Evolutionary conservation across 2,888 invertebrate species (phyloP), one percentile per base, ranked within the genome.

Genomic region (Taphrorychus bicolor): DNA sequence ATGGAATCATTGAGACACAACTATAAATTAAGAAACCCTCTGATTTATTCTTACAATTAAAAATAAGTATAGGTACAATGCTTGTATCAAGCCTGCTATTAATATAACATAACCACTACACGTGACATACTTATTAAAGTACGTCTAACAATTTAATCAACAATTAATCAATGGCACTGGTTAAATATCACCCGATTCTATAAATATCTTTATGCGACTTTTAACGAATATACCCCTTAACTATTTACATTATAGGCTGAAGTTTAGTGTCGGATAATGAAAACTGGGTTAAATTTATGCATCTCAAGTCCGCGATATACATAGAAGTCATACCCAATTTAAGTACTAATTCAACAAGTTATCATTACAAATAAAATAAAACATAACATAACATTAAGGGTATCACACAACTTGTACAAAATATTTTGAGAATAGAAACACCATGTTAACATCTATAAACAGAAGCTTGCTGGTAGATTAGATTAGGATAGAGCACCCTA

Each of bases 171-270:
- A 82, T 82, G 82, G 82, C 82, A 82, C 82, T 82, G 82, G 81
- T 82, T 82, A 82, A 82, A 82, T 82, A 82, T 82, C 82, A 82
- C 82, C 82, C 82, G 82, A 82, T 82, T 82, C 82, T 82, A 82
- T 81, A 82, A 82, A 80, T 82, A 76, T 61, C 48, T 76, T 76
- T 70, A 69, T 73, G 80, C 81, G 77, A 79, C 80, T 48, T 52
- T 78, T 81, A 82, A 82, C 81, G 78, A 76, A 75, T 78, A 74
- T 75, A 65, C 51, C 24, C 75, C 73, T 76, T 76, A 77, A 76
- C 74, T 78, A 77, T 77, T 75, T 77, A 78, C 76, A 77, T 66
- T 75, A n/a, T n/a, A 74, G 71, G 69, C 71, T 70, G 69, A 70
- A 71, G 64, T 71, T 71, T 45, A 18, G 70, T 73, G 74, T 73